Base-by-base conservation (phyloP, 1,140 invertebrate genomes). In the Mylabris phalerata region DNA sequence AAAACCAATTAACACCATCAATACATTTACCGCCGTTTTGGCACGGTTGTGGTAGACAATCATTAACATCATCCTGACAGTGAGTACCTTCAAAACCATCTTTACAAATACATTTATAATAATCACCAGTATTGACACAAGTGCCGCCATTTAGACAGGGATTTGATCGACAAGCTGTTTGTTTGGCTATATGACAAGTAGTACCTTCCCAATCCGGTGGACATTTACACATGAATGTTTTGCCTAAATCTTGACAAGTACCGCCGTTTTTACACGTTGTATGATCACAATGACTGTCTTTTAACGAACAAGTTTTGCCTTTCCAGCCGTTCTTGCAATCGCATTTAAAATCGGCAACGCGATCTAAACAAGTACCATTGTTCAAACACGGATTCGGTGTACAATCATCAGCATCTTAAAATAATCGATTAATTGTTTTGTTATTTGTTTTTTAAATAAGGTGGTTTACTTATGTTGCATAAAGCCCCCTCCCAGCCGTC, bases 391-490 rank as follows among this genome's bases (percentile, higher is more conserved):
- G 87, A 67, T 81, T 79, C 43, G 79, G 79, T 50, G 75, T 76
- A 71, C 91, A 93, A 67, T 94, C 92, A 72, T 95, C 83, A 13
- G 91, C 85, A 71, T 93, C 89, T 86, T 75, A 32, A 77, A 74
- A 62, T 41, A 49, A 40, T 13, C n/a, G n/a, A 32, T 3, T 9
- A 45, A 13, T 19, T 39, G 39, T 42, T 24, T 42, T n/a, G n/a
- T n/a, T n/a, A n/a, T n/a, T n/a, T 11, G 9, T 45, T 4, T 25
- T 52, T 41, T 2, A 25, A 44, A 3, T 39, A 52, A 10, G 9
- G 50, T 42, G 5, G 71, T 74, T 78, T 70, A 84, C 83, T 81
- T 75, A 82, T 79, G 61, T 80, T 81, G 61, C 82, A 84, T n/a
- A 82, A 71, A 43, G 83, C 80, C 1, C 83, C 83, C 61, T 78